Base-by-base conservation (phyloP, 1,140 invertebrate genomes). In the Sarcophaga peregrina region DNA sequence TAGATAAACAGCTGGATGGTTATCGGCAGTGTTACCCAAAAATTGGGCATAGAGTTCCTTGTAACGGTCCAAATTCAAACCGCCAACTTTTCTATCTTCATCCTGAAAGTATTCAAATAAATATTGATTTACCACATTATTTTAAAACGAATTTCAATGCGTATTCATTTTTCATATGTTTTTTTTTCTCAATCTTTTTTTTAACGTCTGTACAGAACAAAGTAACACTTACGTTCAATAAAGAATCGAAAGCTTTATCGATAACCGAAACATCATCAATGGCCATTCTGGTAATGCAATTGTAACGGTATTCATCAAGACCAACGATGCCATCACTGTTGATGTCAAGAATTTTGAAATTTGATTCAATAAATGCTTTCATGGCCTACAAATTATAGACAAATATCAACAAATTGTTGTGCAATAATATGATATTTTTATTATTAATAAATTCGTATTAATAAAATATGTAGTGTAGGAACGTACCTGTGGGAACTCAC, bases 31-130 rank as follows among this genome's bases (percentile, higher is more conserved):
- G 90, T 96, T 95, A 20, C 95, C 94, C 68, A 96, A 92, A 91
- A 95, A 96, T 90, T 95, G 93, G 0, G 95, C 95, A 86, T 96
- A 96, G 0, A 96, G 91, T 89, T 96, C 95, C 90, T 96, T 95
- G 87, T 96, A 96, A 86, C 95, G 92, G 0, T 94, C 92, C 68
- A 96, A 87, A 7, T 93, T 95, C 13, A 96, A 90, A 37, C 96
- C 96, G 48, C 95, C 95, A 85, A 93, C 93, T 91, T 93, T 93
- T 87, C 94, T 92, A 90, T 96, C 96, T 80, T 96, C 95, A 85
- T 96, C 95, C 95, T 96, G 87, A 20, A 78, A 78, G 20, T 9
- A 52, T 8, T n/a, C 25, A 78, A 50, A 46, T n/a, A 2, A 76
- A 76, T 48, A 48, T 76, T 68, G 17, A 68, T 58, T 58, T 0